Evolutionary conservation across 2,113 vertebrate species (phyloP), one percentile per base, ranked within the genome.

Genomic region (Lophius piscatorius): DNA sequence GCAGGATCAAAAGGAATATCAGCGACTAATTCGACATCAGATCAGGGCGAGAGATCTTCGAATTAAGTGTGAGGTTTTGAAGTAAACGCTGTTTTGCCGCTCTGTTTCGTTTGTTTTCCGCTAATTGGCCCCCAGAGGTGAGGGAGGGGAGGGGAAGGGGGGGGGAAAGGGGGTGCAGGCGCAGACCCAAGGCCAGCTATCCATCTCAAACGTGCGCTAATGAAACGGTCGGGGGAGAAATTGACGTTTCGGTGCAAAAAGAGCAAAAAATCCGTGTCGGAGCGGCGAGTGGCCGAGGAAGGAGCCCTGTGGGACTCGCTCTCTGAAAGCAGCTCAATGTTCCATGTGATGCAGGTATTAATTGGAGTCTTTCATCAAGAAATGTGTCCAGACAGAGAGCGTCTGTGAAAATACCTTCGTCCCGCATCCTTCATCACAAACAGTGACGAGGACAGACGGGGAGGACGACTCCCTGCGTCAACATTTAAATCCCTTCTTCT

Each of bases 51-150:
- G 68, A 80, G 55, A 63, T 82, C 78, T 84, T 64, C 74, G 65
- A 75, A 86, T 82, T 76, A 84, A 67, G 64, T 56, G 20, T 26
- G 36, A 65, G 81, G 62, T 67, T 83, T 81, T 84, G 78, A 83
- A 88, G 77, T 77, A 86, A 88, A 83, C 52, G 74, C 81, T 82
- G 79, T 84, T 81, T 88, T 83, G 76, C 77, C 72, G 54, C 48
- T 35, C n/a, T 24, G 9, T 74, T 80, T 77, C 79, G 69, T 82
- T 86, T 81, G 74, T 71, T 69, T 76, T 79, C 79, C 18, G 70
- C 73, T 88, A 88, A 88, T 88, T 88, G 83, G 86, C n/a, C 83
- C 86, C 79, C 86, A 59, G 74, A 76, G 81, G 86, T 81, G 83
- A 62, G n/a, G 63, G 60, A 45, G 70, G 54, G 52, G 57, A 72